A percentile compares a stretch with the other conserved stretches of the same genome.
Evolutionary conservation across 2,113 vertebrate genomes (phyloP).

Genomic region (Hemiscyllium ocellatum): DNA sequence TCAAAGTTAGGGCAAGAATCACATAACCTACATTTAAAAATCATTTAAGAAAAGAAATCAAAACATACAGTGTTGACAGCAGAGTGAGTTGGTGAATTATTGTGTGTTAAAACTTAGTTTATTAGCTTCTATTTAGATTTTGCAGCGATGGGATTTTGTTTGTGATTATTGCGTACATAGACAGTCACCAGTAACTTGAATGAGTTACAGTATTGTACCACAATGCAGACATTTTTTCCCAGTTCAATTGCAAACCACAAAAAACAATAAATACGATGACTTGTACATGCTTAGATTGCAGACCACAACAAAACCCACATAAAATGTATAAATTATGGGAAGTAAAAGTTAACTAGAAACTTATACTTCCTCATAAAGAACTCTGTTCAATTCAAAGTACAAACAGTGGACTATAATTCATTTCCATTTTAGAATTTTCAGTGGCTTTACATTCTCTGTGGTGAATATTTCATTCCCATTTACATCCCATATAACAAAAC

Average conservation of each 20-base stretch:
- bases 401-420: not conserved
- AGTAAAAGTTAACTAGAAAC: not conserved
- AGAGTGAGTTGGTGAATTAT: not conserved
- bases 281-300: not conserved
- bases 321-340: not conserved
- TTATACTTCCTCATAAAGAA: not conserved
- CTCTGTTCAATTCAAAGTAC: not conserved
- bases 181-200: not conserved
- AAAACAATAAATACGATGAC: not conserved
- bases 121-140: slow-evolving; percentile 8
- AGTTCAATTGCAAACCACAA: not conserved
- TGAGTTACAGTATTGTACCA: not conserved
- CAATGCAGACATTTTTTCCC: not conserved
- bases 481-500: not conserved
- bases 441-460: not conserved
- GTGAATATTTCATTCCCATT: not conserved
- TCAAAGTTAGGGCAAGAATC: not conserved
- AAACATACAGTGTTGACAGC: not conserved
- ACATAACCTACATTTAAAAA: not conserved
- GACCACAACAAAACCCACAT: not conserved
- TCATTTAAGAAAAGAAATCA: not conserved
- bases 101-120: not conserved
- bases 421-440: not conserved
- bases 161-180: not conserved
- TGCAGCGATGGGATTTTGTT: not conserved